Base-by-base conservation (phyloP, 2,888 invertebrate species). In the Meteorus cinctellus region DNA sequence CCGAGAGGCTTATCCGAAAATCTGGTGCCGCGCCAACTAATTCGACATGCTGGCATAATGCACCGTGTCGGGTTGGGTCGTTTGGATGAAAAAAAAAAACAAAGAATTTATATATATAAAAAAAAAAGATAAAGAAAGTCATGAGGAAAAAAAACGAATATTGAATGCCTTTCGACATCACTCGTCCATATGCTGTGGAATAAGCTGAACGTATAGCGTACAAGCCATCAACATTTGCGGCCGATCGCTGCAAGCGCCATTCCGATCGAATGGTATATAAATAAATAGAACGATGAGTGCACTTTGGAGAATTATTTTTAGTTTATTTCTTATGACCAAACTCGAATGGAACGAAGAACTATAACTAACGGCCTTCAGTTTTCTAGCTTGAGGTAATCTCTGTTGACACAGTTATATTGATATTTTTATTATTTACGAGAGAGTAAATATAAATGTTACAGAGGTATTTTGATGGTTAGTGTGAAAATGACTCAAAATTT, bases 21-120 rank as follows among this genome's bases (percentile, higher is more conserved):
- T 76, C 76, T 76, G 76, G 68, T 62, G 66, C 31, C 62, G 41
- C 36, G 72, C 75, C 66, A 75, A 71, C 67, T 75, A 67, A 72
- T 75, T 65, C 75, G 31, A 74, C 60, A 65, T 65, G 72, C n/a
- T 65, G 36, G 62, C 63, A 66, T 60, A 68, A 74, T 73, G 65
- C 65, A 73, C 48, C n/a, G 48, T 65, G 72, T 74, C 62, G 48
- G 74, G 68, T 51, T 34, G 29, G 24, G 51, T 12, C 3, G 31
- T 69, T 69, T 8, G 71, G 63, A 19, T 63, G 31, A 16, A 48
- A 41, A 29, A 48, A 67, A 27, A 67, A 67, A 24, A 36, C 19
- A 10, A 19, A 27, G 34, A 24, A 60, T 19, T 55, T 55, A 55
- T 19, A 41, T 41, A 41, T 41, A 41, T 12, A 41, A 41, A 41